Evolutionary conservation across 1,140 invertebrate genomes (phyloP), one percentile per base, ranked within the genome.

Genomic region (Trichogramma pretiosum): DNA sequence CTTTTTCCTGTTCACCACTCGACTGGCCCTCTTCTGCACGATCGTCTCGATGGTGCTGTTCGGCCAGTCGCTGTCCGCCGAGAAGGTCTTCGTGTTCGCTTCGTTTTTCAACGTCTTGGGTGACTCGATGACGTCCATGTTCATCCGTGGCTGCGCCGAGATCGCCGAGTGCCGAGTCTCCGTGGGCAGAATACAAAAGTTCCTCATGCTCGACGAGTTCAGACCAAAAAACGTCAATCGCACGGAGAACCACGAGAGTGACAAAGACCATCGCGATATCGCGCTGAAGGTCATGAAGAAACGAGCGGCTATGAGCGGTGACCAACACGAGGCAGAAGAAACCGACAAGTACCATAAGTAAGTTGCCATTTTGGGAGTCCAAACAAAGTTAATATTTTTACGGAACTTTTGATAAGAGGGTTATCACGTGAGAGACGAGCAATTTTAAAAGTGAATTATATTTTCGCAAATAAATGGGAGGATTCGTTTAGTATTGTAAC

Each of bases 1-100:
- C 0, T 84, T 84, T 55, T 79, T 80, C 63, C 56, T 84, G 3
- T 84, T 83, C 50, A 83, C 81, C 0, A 80, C 83, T 0, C 75
- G 84, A 56, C 63, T 81, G 17, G 80, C 83, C 1, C 56, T 85
- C 1, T 84, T 80, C 46, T 72, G 76, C 28, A 79, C 79, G 0
- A 70, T 87, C 43, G 18, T 84, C 3, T 67, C 79, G 0, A 79
- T 80, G 62, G 59, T 80, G 4, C 50, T 81, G 3, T 61, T 74
- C 1, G 56, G 74, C 30, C 62, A 69, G 18, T 18, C 13, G 10
- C 60, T 85, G 5, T 76, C 77, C 0, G 76, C 79, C 0, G 74
- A 78, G 17, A 77, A 76, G 50, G 70, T 75, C 0, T 86, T 85
- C 56, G 80, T 85, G 0, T 73, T 82, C 11, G 74, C 78, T 26